Conservation (phyloP, 1,140 invertebrate species). For the Zophobas morio region DNA sequence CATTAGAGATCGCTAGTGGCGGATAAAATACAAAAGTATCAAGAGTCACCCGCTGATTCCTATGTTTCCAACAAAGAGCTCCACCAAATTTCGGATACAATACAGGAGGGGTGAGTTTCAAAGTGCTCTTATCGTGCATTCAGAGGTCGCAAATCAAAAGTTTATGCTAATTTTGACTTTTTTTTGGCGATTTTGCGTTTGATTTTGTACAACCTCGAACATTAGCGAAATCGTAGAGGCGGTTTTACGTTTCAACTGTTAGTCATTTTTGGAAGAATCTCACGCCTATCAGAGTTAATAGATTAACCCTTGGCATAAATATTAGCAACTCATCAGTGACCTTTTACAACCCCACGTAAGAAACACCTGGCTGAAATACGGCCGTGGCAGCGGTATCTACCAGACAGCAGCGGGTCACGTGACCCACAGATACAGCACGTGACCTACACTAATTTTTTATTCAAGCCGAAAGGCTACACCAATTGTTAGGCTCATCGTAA, state of each 20-base stretch:
- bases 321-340: slow-evolving; percentile 28
- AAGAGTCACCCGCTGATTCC: slow-evolving; percentile 44
- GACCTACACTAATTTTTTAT: slow-evolving; percentile 49
- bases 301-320: slow-evolving; percentile 30
- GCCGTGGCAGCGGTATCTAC: slow-evolving; percentile 30
- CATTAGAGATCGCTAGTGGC: not conserved
- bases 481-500: slow-evolving; percentile 27
- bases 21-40: slow-evolving; percentile 21
- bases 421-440: slow-evolving; percentile 42
- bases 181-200: no score
- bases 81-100: slow-evolving; percentile 14
- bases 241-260: no score
- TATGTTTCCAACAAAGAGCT: slow-evolving; percentile 17
- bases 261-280: slow-evolving; percentile 3
- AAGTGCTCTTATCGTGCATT: slow-evolving; percentile 8
- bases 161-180: slow-evolving; percentile 46
- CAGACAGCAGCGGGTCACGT: slow-evolving; percentile 47
- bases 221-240: no score
- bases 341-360: slow-evolving; percentile 36
- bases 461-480: slow-evolving; percentile 30
- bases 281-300: slow-evolving; percentile 24
- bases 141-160: slow-evolving; percentile 19
- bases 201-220: no score
- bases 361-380: slow-evolving; percentile 46
- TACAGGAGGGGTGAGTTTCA: slow-evolving; percentile 39